Conservation (phyloP, 53 echinoderm and acorn worm species). For the Luidia sarsii region DNA sequence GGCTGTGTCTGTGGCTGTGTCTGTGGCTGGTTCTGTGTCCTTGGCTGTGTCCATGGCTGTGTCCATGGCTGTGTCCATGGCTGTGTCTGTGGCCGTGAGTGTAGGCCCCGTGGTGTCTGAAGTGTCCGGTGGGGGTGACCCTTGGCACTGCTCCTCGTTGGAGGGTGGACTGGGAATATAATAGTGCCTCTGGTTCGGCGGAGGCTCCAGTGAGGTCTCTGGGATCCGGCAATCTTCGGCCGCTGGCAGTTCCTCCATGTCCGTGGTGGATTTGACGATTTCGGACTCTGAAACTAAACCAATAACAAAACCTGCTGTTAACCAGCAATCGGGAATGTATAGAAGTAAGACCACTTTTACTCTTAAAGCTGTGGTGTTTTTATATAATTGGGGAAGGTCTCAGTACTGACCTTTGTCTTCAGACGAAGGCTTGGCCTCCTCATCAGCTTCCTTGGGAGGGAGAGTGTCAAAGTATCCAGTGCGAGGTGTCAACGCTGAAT, state of each 20-base stretch:
- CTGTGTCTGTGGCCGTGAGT: too few relatives aligned
- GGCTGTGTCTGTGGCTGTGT: too few relatives aligned
- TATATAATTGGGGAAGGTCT: neutral
- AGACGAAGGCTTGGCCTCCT: neutral
- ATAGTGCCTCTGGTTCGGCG: constrained; percentile 43
- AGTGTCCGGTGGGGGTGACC: neutral
- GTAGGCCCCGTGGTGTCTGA: neutral
- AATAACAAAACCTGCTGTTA: too few relatives aligned
- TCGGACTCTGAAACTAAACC: constrained; percentile 10
- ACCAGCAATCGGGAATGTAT: too few relatives aligned
- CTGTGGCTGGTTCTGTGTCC: too few relatives aligned
- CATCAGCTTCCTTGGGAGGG: constrained; percentile 5
- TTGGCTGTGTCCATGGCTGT: too few relatives aligned
- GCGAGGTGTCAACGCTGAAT: constrained; percentile 37
- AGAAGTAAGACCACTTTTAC: neutral
- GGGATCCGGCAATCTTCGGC: constrained; percentile 14
- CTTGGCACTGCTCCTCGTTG: too few relatives aligned
- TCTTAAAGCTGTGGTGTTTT: neutral
- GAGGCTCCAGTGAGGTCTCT: neutral
- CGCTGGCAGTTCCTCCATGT: neutral
- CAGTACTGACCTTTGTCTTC: constrained; percentile 25
- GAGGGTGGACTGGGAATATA: constrained; percentile 24
- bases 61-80: too few relatives aligned
- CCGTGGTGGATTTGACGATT: constrained; percentile 15
- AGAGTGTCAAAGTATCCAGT: constrained; percentile 23